Evolutionary conservation across 2,888 invertebrate species (phyloP), one percentile per base, ranked within the genome.

Genomic region (Neoscelio sp.): DNA sequence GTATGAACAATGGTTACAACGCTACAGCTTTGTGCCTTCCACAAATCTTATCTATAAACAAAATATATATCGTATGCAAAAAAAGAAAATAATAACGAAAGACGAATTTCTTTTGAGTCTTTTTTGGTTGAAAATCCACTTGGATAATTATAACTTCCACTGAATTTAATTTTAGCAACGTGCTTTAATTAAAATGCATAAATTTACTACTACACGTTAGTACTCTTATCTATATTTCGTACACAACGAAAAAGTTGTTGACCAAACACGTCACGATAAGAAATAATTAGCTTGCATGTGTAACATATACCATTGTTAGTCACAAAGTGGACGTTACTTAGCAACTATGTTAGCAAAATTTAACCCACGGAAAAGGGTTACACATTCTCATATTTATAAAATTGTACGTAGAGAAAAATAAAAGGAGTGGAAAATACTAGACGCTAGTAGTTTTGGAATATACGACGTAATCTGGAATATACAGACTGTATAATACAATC

Each of bases 251-350:
- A 35, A 46, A 46, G 35, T 44, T 44, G 26, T 68, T 68, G 56
- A 56, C 28, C 54, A 2, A 23, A 44, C 26, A 35, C 8, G 28
- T n/a, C 40, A 56, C 44, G 54, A 68, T 68, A 68, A 56, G 46
- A 56, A 68, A 68, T 56, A 68, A 67, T 67, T 67, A 56, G 54
- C 26, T 65, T 40, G 42, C 42, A 52, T 52, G 30, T 42, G 10
- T 2, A 65, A 12, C 8, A 17, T 33, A 18, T 15, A 20, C 15
- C 12, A 17, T 17, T 42, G 15, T 56, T 54, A 54, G 23, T 13
- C 15, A 33, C 15, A 33, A 54, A 35, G 26, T 46, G 40, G 33
- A 62, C 23, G 46, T 33, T 26, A 38, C 10, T 35, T 7, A 18
- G 7, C 15, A 23, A n/a, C 26, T 15, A 20, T 10, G 12, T 28